A percentile compares a stretch with the other conserved stretches of the same genome.
These are phyloP conservation scores for Aphrophora alni DNA, from an alignment of 2,888 invertebrate genomes.

Conservation along the genomic window DNA sequence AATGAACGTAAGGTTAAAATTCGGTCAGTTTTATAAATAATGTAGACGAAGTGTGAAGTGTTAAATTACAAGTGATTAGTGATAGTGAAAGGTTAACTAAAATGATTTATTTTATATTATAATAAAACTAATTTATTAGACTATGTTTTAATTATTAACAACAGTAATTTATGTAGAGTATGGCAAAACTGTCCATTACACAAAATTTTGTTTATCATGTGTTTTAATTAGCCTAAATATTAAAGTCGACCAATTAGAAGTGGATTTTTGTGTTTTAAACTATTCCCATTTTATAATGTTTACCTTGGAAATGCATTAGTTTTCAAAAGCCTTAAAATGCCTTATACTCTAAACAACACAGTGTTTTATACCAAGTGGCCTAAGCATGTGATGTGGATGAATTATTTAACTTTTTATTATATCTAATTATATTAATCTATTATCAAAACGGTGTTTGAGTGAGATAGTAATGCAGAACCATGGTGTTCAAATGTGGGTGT, in stretches of 20 bases:
- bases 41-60: not conserved
- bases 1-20: not conserved
- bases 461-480: conserved; percentile 6
- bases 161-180: conserved; percentile 7
- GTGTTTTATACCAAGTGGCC: not conserved
- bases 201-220: conserved; percentile 34
- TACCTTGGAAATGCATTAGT: no score
- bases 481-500: conserved; percentile 2
- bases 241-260: no score
- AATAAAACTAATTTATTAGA: no score
- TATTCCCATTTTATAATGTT: no score
- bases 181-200: conserved; percentile 32
- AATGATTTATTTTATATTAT: not conserved
- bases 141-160: not conserved
- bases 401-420: not conserved
- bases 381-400: not conserved
- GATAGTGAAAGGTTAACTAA: not conserved
- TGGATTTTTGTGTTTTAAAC: no score
- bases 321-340: not conserved
- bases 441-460: not conserved
- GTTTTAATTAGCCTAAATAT: conserved; percentile 14
- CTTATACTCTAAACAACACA: not conserved
- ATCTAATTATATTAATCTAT: no score
- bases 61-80: not conserved
- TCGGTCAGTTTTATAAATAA: not conserved